Percentiles rank a stretch among this genome's conserved stretches.
phyloP scores from a whole-genome alignment of 2,113 vertebrate species.

The Australoheros scitulus region DNA sequence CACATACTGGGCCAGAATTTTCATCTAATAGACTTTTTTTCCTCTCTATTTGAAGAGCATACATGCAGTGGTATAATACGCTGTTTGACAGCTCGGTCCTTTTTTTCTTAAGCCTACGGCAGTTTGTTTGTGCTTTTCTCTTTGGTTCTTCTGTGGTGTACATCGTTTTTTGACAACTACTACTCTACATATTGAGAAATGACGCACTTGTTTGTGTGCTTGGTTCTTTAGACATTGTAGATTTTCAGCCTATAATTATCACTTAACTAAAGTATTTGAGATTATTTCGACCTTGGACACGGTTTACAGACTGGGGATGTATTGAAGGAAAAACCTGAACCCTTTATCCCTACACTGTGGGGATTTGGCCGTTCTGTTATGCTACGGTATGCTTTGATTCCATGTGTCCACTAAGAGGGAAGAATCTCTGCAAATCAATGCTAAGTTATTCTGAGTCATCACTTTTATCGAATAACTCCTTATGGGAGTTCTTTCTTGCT shows the following conservation, averaged over 20 bases:
- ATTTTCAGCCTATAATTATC: background rate
- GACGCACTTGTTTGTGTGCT: background rate
- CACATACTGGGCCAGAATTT: conserved; percentile 4
- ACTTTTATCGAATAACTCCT: background rate
- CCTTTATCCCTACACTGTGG: background rate
- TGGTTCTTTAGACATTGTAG: background rate
- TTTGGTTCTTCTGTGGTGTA: background rate
- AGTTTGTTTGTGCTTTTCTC: conserved; percentile 11
- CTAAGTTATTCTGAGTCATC: background rate
- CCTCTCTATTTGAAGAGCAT: conserved; percentile 13
- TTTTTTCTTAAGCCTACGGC: conserved; percentile 2
- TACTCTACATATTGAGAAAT: conserved; percentile 3
- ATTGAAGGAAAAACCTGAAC: background rate
- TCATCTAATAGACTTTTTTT: conserved; percentile 18
- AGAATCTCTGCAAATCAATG: background rate
- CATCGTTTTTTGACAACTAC: background rate
- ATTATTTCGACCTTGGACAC: background rate
- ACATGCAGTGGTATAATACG: conserved; percentile 22
- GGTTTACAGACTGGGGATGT: background rate
- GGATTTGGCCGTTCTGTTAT: background rate
- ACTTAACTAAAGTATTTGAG: background rate
- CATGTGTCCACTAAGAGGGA: background rate
- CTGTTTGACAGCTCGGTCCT: conserved; percentile 12
- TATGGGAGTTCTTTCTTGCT: background rate
- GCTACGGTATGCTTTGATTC: background rate